Conservation (phyloP, 2,797 vertebrate genomes). For the Iguana delicatissima region DNA sequence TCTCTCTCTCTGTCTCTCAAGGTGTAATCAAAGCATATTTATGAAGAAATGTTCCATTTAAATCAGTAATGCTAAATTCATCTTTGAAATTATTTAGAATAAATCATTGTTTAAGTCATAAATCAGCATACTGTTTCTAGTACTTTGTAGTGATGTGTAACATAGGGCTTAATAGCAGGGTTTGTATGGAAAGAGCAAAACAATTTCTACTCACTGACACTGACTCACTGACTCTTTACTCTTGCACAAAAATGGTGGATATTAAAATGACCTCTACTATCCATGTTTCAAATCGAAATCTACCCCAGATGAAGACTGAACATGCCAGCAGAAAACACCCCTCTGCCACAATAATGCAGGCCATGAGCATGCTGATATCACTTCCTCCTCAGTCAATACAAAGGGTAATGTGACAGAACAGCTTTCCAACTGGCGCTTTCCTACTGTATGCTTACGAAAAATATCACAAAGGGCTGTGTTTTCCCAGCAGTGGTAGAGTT, state of each 20-base stretch:
- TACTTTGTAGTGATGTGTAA: background rate
- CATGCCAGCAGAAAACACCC: background rate
- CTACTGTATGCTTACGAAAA: background rate
- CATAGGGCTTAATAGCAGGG: background rate
- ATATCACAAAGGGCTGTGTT: background rate
- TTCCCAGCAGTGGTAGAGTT: background rate
- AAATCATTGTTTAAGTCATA: slow-evolving; percentile 42
- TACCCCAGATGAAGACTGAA: background rate
- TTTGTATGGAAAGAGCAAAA: background rate
- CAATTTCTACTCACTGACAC: background rate
- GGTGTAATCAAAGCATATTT: background rate
- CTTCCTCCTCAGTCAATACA: background rate
- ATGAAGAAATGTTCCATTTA: background rate
- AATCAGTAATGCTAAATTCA: background rate
- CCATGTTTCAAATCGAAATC: background rate
- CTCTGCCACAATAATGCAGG: background rate
- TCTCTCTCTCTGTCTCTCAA: background rate
- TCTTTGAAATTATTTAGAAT: slow-evolving; percentile 24
- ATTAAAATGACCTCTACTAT: background rate
- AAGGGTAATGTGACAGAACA: background rate
- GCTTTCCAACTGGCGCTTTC: background rate
- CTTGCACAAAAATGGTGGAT: background rate
- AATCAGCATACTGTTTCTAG: background rate
- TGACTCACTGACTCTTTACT: background rate
- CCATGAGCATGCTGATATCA: background rate